Base-by-base conservation (phyloP, 2,888 invertebrate genomes). In the Ptycholaimellus sp. region DNA sequence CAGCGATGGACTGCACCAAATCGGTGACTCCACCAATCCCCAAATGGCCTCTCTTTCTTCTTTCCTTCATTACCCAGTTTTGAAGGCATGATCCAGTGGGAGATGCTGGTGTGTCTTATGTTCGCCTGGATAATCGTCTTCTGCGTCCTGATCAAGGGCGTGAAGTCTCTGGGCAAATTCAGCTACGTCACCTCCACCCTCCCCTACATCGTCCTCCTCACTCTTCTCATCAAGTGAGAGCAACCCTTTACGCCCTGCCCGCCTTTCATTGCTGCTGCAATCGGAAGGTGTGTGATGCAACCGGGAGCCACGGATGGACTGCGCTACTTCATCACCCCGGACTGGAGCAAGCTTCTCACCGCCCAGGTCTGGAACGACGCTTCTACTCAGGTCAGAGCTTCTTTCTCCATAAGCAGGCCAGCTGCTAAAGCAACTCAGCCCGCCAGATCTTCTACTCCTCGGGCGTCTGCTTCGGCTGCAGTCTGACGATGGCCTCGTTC, bases 351-450 rank as follows among this genome's bases (percentile, higher is more conserved):
- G 36, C 45, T 52, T 9, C 19, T 30, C 30, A 16, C 33, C 7
- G 28, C 40, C 16, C 13, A 27, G 2, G 42, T 52, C 7, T 53
- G 53, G 53, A 46, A 44, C 19, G 53, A 53, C 35, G 53, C 53
- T 7, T 49, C 51, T 6, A 43, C 47, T 9, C 53, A 53, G 40
- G 46, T 49, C 13, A 4, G 19, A n/a, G n/a, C n/a, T n/a, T n/a
- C n/a, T n/a, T n/a, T n/a, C n/a, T n/a, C n/a, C n/a, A n/a, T n/a
- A n/a, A n/a, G n/a, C 25, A 25, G 25, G n/a, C n/a, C n/a, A n/a
- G n/a, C n/a, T n/a, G n/a, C n/a, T n/a, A n/a, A n/a, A n/a, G 7
- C 7, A 25, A 25, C 13, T 9, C 13, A 25, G 13, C 13, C 25
- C 13, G 7, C 9, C 25, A 30, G 21, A 36, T 36, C n/a, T 36